A percentile compares a stretch with the other conserved stretches of the same genome.
phyloP scores from a whole-genome alignment of 2,888 invertebrate genomes.

The Tinea pellionella region DNA sequence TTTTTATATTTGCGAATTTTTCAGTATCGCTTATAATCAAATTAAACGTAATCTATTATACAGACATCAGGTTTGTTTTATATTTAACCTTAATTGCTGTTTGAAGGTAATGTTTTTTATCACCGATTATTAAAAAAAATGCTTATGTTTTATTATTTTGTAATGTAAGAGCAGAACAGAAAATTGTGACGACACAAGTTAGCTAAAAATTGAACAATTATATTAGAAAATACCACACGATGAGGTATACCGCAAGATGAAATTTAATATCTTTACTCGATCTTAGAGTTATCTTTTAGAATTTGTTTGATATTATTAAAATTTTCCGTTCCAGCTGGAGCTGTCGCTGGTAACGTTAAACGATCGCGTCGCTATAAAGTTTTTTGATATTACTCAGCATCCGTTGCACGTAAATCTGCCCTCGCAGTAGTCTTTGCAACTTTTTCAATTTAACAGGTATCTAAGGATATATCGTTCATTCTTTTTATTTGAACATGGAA shows the following conservation, averaged over 20 bases:
- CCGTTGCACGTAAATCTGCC: constrained; percentile 63
- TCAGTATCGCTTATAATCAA: background rate
- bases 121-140: no score
- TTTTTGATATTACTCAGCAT: constrained; percentile 65
- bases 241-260: background rate
- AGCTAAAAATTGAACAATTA: background rate
- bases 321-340: constrained; percentile 27
- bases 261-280: constrained; percentile 1
- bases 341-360: constrained; percentile 32
- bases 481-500: constrained; percentile 67
- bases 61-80: background rate
- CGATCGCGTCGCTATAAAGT: constrained; percentile 55
- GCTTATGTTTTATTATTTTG: no score
- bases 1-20: constrained; percentile 1
- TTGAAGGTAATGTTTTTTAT: background rate
- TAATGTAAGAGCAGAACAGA: no score
- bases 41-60: background rate
- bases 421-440: constrained; percentile 60
- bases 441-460: constrained; percentile 71
- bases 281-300: constrained; percentile 22
- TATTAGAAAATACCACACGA: background rate
- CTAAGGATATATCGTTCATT: constrained; percentile 68
- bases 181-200: background rate
- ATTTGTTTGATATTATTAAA: constrained; percentile 50
- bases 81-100: background rate